Evolutionary conservation across 2,113 vertebrate genomes (phyloP), one percentile per base, ranked within the genome.

Genomic region (Oreochromis niloticus): DNA sequence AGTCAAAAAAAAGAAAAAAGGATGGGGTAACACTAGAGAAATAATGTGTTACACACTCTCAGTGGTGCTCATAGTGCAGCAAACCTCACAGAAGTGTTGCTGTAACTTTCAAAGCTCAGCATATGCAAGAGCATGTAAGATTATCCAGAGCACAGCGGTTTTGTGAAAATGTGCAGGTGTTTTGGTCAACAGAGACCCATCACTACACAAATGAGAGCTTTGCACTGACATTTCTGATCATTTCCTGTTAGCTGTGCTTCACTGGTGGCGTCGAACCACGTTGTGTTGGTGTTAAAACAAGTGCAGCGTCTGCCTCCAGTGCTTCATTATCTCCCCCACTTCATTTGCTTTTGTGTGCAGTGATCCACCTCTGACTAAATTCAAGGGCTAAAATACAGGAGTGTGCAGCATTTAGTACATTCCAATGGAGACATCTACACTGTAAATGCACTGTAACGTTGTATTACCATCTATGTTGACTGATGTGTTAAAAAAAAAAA

Each of bases 331-430:
- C 71, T 73, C 75, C 46, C 80, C 54, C 80, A 66, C 32, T 41
- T 48, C 68, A 9, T 50, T 13, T 8, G 66, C 52, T 9, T 34
- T 48, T 66, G 55, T 83, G 80, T 88, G 73, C 30, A 22, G 61
- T 81, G 75, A 22, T 1, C 52, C 89, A 87, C 80, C 61, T 86
- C 84, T 68, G 84, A 89, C 56, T 41, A 59, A 88, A 87, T 88
- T 57, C 82, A 97, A 96, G 96, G 96, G 96, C 95, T 96, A 95
- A 93, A 94, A 90, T 61, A 93, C 88, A 93, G 91, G 91, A 92
- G 91, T 93, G 93, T 92, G 90, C 89, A 90, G 93, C 34, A 2
- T 75, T 92, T 54, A 88, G 91, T 93, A 92, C 95, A 96, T 96
- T 96, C 96, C 95, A 88, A 87, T 88, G 94, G 94, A 96, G 95